Conservation (phyloP, 2,797 vertebrate species). For the Scarus forsteni region DNA sequence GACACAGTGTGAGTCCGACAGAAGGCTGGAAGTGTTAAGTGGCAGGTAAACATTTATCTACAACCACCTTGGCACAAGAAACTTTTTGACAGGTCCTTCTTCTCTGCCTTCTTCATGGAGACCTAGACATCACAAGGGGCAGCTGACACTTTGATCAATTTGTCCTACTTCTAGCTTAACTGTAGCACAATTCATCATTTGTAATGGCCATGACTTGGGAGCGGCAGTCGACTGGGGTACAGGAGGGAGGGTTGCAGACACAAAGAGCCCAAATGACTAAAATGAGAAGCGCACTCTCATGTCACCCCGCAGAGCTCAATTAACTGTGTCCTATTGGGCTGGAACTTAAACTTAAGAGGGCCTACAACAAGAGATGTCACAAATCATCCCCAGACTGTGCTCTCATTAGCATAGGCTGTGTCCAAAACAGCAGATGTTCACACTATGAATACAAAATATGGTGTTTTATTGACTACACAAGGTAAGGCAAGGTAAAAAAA, state of each 20-base stretch:
- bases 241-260: conserved; percentile 73
- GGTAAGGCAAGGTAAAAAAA: too few species aligned
- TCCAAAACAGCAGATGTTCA: too few species aligned
- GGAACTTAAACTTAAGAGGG: conserved; percentile 52
- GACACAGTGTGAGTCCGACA: conserved; percentile 58
- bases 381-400: conserved; percentile 45
- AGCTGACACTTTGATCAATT: conserved; percentile 89
- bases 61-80: conserved; percentile 74
- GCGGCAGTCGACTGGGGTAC: conserved; percentile 72
- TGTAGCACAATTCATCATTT: conserved; percentile 88
- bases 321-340: conserved; percentile 79
- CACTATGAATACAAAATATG: too few species aligned
- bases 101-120: conserved; percentile 79
- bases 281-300: conserved; percentile 80
- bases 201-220: conserved; percentile 82
- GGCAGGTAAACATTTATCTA: conserved; percentile 83
- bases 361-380: conserved; percentile 18
- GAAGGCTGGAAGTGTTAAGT: conserved; percentile 64
- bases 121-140: conserved; percentile 85
- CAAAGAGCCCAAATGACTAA: conserved; percentile 82
- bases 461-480: too few species aligned
- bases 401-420: conserved; percentile 15
- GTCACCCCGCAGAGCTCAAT: conserved; percentile 77
- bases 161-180: conserved; percentile 88
- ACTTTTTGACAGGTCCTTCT: conserved; percentile 82